These are phyloP conservation scores for Volucella bombylans DNA, from an alignment of 2,888 invertebrate genomes.

Conservation along the genomic window DNA sequence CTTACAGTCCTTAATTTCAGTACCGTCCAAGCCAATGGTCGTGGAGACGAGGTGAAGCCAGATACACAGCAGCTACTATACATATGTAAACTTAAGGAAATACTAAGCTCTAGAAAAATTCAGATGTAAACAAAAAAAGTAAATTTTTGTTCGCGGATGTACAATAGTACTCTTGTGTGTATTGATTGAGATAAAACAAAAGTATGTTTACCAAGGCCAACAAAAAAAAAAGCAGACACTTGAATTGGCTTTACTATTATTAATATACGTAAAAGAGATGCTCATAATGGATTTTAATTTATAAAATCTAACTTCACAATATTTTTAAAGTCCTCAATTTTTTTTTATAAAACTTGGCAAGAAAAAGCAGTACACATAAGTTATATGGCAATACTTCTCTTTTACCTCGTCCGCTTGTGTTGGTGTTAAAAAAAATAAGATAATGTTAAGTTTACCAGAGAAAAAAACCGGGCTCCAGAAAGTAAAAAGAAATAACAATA, in stretches of 20 bases:
- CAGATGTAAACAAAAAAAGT: conserved; percentile 17
- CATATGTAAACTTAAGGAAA: conserved; percentile 88
- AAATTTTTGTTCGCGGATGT: conserved; percentile 15
- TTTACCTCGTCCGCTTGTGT: neutral
- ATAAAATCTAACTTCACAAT: neutral
- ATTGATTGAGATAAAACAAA: neutral
- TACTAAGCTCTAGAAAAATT: conserved; percentile 46
- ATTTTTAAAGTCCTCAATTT: neutral
- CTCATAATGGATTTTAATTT: conserved; percentile 2
- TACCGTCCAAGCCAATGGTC: conserved; percentile 97
- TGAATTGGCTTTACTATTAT: neutral
- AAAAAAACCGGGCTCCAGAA: conserved; percentile 3
- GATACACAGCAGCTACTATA: conserved; percentile 96
- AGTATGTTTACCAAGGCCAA: too few species aligned
- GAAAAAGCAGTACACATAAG: too few species aligned
- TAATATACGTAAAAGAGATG: conserved; percentile 14
- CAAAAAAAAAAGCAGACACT: too few species aligned
- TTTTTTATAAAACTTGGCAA: neutral
- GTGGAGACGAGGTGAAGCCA: conserved; percentile 94
- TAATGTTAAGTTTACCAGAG: conserved; percentile 2
- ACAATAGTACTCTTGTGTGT: neutral
- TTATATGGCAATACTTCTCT: neutral
- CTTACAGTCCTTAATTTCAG: conserved; percentile 84
- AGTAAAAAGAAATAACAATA: neutral
- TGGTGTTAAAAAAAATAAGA: conserved; percentile 12